Evolutionary conservation across 2,888 invertebrate species (phyloP).

Genomic region (Calameuta pallipes): DNA sequence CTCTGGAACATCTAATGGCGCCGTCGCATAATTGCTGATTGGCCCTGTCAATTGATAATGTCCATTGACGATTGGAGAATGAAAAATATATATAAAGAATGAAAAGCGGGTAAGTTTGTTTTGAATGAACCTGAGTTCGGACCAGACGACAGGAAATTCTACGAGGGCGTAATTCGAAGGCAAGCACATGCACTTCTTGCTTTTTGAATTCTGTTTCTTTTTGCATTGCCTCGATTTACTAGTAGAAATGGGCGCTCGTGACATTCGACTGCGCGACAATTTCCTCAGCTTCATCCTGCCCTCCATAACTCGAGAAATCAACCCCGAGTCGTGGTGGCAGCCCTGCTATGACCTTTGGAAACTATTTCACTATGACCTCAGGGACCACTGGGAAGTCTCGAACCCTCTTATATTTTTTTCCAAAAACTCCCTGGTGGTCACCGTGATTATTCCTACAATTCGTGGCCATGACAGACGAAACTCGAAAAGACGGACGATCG

Average conservation of each 20-base stretch:
- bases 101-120: not conserved
- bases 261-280: conserved; percentile 40
- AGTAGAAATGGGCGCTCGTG: conserved; percentile 33
- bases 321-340: conserved; percentile 17
- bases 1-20: conserved; percentile 73
- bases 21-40: conserved; percentile 80
- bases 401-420: conserved; percentile 27
- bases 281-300: conserved; percentile 41
- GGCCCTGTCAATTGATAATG: conserved; percentile 55
- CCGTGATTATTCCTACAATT: conserved; percentile 28
- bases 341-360: not conserved
- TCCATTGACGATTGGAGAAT: not conserved
- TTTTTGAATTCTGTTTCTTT: conserved; percentile 38
- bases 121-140: conserved; percentile 68
- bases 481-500: conserved; percentile 25
- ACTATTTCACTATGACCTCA: conserved; percentile 2
- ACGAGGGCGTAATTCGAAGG: conserved; percentile 72
- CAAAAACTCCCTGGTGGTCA: conserved; percentile 13
- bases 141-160: conserved; percentile 77
- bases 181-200: conserved; percentile 72
- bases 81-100: conserved; percentile 1
- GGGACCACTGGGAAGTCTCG: conserved; percentile 8
- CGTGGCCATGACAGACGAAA: conserved; percentile 49
- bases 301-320: conserved; percentile 22
- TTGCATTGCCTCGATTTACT: conserved; percentile 39